Evolutionary conservation across 92 coral and sea anemone species (phyloP), one percentile per base, ranked within the genome.

Genomic region (Desmophyllum pertusum): DNA sequence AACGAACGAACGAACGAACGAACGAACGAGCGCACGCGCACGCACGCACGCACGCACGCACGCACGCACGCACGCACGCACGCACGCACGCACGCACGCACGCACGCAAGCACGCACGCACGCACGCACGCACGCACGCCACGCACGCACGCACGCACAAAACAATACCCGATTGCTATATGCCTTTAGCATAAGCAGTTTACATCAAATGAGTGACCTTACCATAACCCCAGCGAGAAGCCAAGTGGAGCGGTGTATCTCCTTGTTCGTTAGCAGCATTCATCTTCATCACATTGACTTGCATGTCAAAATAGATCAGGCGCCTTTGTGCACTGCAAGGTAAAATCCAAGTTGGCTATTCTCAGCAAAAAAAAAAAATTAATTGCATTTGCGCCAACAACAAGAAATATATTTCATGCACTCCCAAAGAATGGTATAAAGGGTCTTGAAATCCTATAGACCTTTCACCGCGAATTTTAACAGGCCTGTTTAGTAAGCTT

Each of bases 151-250:
- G n/a, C n/a, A n/a, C n/a, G n/a, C n/a, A n/a, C n/a, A n/a, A n/a
- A n/a, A n/a, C n/a, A n/a, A n/a, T n/a, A n/a, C n/a, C n/a, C n/a
- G n/a, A n/a, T n/a, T n/a, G n/a, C n/a, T n/a, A n/a, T n/a, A n/a
- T n/a, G n/a, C n/a, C n/a, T n/a, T n/a, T n/a, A n/a, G n/a, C n/a
- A n/a, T n/a, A n/a, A n/a, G n/a, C n/a, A n/a, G n/a, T n/a, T n/a
- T n/a, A n/a, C 33, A 25, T 14, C 10, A 57, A 30, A n/a, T 33
- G 9, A 57, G 33, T 57, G 10, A 57, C 25, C 98, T 75, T 82
- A 96, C 98, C 98, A 76, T 94, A 96, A 17, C 98, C 98, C 98
- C 98, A 96, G 50, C 98, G 91, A 35, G 98, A 87, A 33, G 98
- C 98, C 30, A 96, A 92, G 75, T 96, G 98, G 40, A 96, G 87